phyloP scores from a whole-genome alignment of 2,797 vertebrate species.

The Peromyscus melanophrys region DNA sequence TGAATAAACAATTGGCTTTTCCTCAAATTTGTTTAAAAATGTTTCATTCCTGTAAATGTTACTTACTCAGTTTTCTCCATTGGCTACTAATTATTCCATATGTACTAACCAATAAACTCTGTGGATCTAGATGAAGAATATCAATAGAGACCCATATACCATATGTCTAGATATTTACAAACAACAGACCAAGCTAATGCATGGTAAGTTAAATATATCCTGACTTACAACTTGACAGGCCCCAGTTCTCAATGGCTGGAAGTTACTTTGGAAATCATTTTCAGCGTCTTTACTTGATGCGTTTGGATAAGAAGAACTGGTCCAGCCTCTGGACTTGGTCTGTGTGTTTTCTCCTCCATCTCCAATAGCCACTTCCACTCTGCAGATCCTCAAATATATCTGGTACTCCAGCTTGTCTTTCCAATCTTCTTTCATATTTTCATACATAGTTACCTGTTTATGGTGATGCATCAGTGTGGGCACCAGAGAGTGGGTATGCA shows the following conservation, averaged over 20 bases:
- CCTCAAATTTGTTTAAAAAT: slow-evolving; percentile 27
- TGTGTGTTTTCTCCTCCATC: background rate
- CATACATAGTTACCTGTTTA: background rate
- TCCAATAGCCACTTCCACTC: background rate
- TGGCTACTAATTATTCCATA: slow-evolving; percentile 27
- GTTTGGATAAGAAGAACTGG: background rate
- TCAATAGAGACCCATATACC: background rate
- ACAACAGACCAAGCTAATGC: slow-evolving; percentile 32
- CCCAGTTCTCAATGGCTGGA: background rate
- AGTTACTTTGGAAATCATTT: slow-evolving; percentile 2
- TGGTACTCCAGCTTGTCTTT: background rate
- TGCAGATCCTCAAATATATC: background rate
- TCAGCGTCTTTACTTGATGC: background rate
- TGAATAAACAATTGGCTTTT: slow-evolving; percentile 14
- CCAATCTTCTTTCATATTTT: background rate
- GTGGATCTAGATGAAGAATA: slow-evolving; percentile 11
- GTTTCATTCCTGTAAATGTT: background rate
- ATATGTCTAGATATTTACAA: slow-evolving; percentile 47
- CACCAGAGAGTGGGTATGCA: background rate
- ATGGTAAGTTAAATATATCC: slow-evolving; percentile 35
- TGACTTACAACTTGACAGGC: slow-evolving; percentile 9
- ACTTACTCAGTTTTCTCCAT: background rate
- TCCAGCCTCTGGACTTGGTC: background rate
- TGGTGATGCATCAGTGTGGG: background rate
- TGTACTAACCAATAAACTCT: background rate